Conservation (phyloP, 1,140 invertebrate species). For the Calephelis nemesis region DNA sequence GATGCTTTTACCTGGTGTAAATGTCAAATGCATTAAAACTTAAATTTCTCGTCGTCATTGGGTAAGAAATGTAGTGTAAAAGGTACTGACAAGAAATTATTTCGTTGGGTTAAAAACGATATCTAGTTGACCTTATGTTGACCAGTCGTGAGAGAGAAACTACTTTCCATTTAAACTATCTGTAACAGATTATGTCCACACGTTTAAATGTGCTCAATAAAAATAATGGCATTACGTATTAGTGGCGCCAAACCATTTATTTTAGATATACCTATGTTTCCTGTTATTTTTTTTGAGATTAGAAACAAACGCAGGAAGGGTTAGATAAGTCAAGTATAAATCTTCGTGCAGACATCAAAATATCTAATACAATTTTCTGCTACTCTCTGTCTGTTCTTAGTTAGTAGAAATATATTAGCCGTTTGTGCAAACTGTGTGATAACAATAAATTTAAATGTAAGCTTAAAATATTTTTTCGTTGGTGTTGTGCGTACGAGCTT, state of each 20-base stretch:
- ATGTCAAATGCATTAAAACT: too few relatives aligned
- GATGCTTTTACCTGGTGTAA: too few relatives aligned
- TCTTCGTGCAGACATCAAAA: too few relatives aligned
- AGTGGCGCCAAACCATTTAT: too few relatives aligned
- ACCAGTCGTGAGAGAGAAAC: neutral
- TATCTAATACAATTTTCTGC: neutral
- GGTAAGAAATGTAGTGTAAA: too few relatives aligned
- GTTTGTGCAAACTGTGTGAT: neutral
- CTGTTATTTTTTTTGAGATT: too few relatives aligned
- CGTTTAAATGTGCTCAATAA: neutral
- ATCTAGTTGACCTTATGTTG: constrained; percentile 9
- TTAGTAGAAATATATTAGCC: neutral
- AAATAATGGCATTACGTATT: too few relatives aligned
- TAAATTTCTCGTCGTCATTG: too few relatives aligned
- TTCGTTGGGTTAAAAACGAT: neutral
- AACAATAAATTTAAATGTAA: neutral
- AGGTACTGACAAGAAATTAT: constrained; percentile 4
- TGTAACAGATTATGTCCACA: constrained; percentile 7
- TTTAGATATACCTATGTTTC: too few relatives aligned
- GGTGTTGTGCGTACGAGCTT: constrained; percentile 27
- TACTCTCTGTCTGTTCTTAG: neutral
- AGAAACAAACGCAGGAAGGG: too few relatives aligned
- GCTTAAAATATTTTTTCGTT: neutral
- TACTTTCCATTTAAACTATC: constrained; percentile 5
- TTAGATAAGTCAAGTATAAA: too few relatives aligned